phyloP scores from a whole-genome alignment of 2,113 vertebrate species.

The Ivindomyrus marchei region DNA sequence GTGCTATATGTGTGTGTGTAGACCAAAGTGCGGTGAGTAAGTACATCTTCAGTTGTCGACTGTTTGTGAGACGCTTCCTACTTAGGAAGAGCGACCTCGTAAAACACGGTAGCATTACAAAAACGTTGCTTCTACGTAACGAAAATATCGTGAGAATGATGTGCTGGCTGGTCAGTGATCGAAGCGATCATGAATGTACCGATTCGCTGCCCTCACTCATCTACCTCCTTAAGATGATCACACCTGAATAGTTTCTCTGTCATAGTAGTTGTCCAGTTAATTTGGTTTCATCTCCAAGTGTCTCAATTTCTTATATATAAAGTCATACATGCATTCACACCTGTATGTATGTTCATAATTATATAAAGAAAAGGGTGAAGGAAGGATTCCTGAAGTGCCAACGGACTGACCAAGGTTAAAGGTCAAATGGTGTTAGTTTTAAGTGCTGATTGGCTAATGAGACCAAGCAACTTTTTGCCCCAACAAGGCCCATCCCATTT shows the following conservation, averaged over 20 bases:
- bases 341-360: neutral
- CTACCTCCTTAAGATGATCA: slow-evolving; percentile 7
- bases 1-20: neutral
- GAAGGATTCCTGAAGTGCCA: neutral
- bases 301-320: neutral
- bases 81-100: neutral
- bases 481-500: neutral
- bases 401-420: neutral
- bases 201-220: neutral
- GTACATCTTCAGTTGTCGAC: neutral
- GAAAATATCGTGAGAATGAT: neutral
- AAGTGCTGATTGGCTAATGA: neutral
- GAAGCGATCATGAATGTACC: neutral
- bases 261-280: neutral
- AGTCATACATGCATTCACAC: neutral
- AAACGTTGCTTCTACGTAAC: neutral
- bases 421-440: neutral
- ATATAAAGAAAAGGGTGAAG: neutral
- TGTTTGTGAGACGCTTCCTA: neutral
- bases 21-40: neutral
- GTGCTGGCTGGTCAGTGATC: neutral
- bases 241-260: neutral
- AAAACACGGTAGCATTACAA: neutral
- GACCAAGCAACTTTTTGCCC: slow-evolving; percentile 7
- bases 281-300: neutral